These are phyloP conservation scores for Malacosoma neustria DNA, from an alignment of 2,888 invertebrate genomes.

Conservation along the genomic window DNA sequence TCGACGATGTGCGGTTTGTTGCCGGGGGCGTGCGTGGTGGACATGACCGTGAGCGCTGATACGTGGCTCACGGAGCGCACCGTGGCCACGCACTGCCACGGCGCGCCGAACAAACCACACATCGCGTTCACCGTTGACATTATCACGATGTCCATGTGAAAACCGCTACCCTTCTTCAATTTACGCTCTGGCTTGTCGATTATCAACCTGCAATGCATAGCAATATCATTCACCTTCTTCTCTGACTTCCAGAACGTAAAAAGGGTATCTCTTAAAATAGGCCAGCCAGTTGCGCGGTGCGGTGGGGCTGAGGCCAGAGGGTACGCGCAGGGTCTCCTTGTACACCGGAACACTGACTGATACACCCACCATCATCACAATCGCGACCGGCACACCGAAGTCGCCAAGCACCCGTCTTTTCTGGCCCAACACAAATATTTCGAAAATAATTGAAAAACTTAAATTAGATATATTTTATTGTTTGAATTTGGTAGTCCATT, in stretches of 20 bases:
- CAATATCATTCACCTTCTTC: no score
- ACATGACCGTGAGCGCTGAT: conserved; percentile 94
- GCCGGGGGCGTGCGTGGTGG: conserved; percentile 95
- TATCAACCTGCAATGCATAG: conserved; percentile 85
- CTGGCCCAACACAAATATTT: no score
- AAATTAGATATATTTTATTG: no score
- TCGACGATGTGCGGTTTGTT: conserved; percentile 93
- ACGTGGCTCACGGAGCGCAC: conserved; percentile 97
- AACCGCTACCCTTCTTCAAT: conserved; percentile 94
- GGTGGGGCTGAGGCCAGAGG: conserved; percentile 88
- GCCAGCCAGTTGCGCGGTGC: conserved; percentile 87
- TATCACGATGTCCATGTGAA: conserved; percentile 96
- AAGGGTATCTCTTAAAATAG: no score
- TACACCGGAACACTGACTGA: conserved; percentile 86
- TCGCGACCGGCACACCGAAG: conserved; percentile 97
- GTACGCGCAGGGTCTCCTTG: conserved; percentile 93
- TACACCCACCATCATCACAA: conserved; percentile 90
- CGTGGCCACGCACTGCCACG: conserved; percentile 97
- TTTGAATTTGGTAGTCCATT: no score
- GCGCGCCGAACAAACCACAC: conserved; percentile 92
- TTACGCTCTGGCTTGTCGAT: conserved; percentile 95
- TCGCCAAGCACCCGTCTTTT: conserved; percentile 91
- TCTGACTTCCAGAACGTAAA: no score
- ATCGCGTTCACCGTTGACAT: conserved; percentile 89
- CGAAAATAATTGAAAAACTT: no score